A percentile compares a stretch with the other conserved stretches of the same genome.
phyloP scores from a whole-genome alignment of 1,140 invertebrate genomes.

The Microplitis mediator region DNA sequence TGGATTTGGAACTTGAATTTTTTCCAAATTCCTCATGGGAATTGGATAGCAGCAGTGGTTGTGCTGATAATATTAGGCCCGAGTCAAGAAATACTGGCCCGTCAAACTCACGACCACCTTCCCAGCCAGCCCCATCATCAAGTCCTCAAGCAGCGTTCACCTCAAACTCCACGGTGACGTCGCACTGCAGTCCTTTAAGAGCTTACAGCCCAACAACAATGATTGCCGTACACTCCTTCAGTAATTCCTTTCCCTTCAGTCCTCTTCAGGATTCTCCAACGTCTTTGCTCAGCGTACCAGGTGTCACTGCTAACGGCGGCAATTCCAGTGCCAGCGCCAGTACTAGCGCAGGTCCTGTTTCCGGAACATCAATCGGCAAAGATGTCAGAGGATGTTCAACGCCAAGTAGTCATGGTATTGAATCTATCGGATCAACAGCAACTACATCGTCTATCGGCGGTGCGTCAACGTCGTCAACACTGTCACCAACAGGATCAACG shows the following conservation, averaged over 20 bases:
- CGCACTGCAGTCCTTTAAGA: conserved; percentile 53
- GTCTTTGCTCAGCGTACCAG: conserved; percentile 43
- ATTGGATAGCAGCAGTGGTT: conserved; percentile 51
- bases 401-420: conserved; percentile 2
- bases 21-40: conserved; percentile 66
- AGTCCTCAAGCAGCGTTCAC: conserved; percentile 44
- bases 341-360: background rate
- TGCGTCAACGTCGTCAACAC: conserved; percentile 25
- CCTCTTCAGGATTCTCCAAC: conserved; percentile 62
- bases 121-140: conserved; percentile 57
- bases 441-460: background rate
- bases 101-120: conserved; percentile 63
- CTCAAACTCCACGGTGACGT: conserved; percentile 43
- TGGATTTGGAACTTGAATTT: conserved; percentile 69
- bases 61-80: conserved; percentile 55
- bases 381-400: conserved; percentile 1
- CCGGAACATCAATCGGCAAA: background rate
- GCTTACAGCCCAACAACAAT: conserved; percentile 54
- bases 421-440: conserved; percentile 5
- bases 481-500: conserved; percentile 21
- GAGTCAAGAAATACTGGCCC: conserved; percentile 66
- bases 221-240: conserved; percentile 54
- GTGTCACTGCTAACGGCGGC: conserved; percentile 23
- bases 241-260: conserved; percentile 67
- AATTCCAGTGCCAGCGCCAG: conserved; percentile 22